Evolutionary conservation across 92 coral and sea anemone species (phyloP).

Genomic region (Siderastrea siderea): DNA sequence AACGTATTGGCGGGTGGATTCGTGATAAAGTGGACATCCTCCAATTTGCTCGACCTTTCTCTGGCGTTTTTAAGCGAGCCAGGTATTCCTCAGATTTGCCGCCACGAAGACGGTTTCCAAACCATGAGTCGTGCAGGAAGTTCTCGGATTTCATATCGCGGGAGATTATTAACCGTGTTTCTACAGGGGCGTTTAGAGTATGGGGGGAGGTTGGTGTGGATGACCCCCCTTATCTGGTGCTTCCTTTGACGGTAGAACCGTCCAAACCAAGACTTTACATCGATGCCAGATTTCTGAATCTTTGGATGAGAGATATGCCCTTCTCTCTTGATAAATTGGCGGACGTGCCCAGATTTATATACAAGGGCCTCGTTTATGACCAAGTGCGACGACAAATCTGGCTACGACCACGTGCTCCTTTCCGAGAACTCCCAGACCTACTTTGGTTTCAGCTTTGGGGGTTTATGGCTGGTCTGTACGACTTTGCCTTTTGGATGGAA

Average conservation of each 20-base stretch:
- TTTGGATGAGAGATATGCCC: conserved; percentile 17
- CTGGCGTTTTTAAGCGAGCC: conserved; percentile 20
- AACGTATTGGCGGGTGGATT: conserved; percentile 35
- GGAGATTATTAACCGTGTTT: conserved; percentile 8
- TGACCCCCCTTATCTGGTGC: neutral
- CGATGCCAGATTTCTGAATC: conserved; percentile 12
- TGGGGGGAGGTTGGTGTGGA: conserved; percentile 15
- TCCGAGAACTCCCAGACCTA: conserved; percentile 25
- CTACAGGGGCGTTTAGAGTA: conserved; percentile 3
- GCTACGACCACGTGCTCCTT: conserved; percentile 32
- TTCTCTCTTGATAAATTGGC: conserved; percentile 29
- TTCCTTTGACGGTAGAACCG: conserved; percentile 22
- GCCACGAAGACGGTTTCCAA: conserved; percentile 17
- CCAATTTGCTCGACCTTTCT: conserved; percentile 26
- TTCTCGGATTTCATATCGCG: conserved; percentile 1
- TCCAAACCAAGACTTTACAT: neutral
- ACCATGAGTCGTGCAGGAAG: conserved; percentile 19
- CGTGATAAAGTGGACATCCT: conserved; percentile 30
- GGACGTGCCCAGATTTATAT: conserved; percentile 26
- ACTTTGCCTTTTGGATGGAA: conserved; percentile 42
- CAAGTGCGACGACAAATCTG: conserved; percentile 13
- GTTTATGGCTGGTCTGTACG: conserved; percentile 39
- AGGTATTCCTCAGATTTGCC: conserved; percentile 16
- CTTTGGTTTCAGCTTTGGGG: conserved; percentile 26
- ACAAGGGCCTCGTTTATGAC: conserved; percentile 14